Evolutionary conservation across 1,140 invertebrate species (phyloP).

Genomic region (Campoletis sonorensis): DNA sequence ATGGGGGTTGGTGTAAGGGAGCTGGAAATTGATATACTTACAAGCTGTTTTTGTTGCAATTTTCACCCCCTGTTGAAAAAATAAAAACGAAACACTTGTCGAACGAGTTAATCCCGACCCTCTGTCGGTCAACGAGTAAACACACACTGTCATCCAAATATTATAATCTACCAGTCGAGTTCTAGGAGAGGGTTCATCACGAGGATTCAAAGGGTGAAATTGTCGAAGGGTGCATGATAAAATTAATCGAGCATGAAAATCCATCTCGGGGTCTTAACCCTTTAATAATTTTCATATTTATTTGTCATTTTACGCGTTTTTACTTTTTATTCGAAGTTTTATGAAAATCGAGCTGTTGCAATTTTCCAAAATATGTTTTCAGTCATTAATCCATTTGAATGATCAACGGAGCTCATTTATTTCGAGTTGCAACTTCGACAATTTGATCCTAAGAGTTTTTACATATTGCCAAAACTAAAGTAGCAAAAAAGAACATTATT

Average conservation of each 20-base stretch:
- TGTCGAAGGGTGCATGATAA: constrained; percentile 53
- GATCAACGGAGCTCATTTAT: too few species aligned
- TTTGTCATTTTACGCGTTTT: not conserved
- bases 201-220: constrained; percentile 46
- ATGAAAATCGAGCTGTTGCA: not conserved
- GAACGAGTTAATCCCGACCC: constrained; percentile 59
- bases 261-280: constrained; percentile 1
- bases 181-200: not conserved
- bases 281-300: constrained; percentile 33
- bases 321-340: not conserved
- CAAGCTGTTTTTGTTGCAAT: constrained; percentile 13
- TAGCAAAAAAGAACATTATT: too few species aligned
- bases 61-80: constrained; percentile 1
- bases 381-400: too few species aligned
- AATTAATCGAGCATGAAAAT: constrained; percentile 58
- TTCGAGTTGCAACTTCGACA: too few species aligned
- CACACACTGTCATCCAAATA: constrained; percentile 22
- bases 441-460: too few species aligned
- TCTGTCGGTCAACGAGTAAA: constrained; percentile 45
- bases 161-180: not conserved
- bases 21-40: constrained; percentile 12
- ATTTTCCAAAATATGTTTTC: not conserved
- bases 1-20: not conserved
- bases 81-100: constrained; percentile 33
- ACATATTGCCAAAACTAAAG: too few species aligned